Evolutionary conservation across 2,113 vertebrate genomes (phyloP), one percentile per base, ranked within the genome.

Genomic region (Motacilla alba): DNA sequence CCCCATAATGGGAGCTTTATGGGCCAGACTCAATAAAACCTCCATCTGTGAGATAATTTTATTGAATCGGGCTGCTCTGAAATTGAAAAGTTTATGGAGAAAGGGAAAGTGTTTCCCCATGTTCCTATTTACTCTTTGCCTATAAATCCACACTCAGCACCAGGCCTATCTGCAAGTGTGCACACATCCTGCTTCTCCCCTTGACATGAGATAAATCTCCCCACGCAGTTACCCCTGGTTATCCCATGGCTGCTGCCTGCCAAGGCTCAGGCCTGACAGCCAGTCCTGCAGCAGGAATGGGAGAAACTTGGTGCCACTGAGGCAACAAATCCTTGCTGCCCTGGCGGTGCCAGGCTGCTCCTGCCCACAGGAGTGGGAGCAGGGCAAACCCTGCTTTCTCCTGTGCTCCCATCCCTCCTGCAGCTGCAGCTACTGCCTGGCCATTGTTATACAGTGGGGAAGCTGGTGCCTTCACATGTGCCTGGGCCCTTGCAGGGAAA

Each of bases 11-110:
- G 84, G 64, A 90, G 47, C 55, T 94, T 96, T 91, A 83, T 85
- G 92, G 84, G 68, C 78, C 93, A 88, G 95, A 96, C 90, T 78
- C 56, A 95, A 89, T 93, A 96, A 95, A 96, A 85, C 49, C 78
- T 88, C 86, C 80, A 86, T 90, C 92, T 95, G 89, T 10, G 27
- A 96, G 93, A 91, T 81, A 93, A 89, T 95, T 86, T 85, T 90
- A 94, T 90, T 93, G 63, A 87, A 93, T 81, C 82, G 83, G 75
- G 91, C 82, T 86, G 83, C 90, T 56, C 93, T 59, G 55, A 94
- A 92, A 94, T 63, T 82, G 90, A 94, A 97, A 95, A 89, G 84
- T 88, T 92, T 96, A 96, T 74, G 89, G 72, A 87, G 87, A 76
- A 89, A 81, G 55, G 72, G 31, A 78, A 96, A 91, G 46, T 24